Evolutionary conservation across 2,888 invertebrate species (phyloP).

Genomic region (Caenorhabditis sp.): DNA sequence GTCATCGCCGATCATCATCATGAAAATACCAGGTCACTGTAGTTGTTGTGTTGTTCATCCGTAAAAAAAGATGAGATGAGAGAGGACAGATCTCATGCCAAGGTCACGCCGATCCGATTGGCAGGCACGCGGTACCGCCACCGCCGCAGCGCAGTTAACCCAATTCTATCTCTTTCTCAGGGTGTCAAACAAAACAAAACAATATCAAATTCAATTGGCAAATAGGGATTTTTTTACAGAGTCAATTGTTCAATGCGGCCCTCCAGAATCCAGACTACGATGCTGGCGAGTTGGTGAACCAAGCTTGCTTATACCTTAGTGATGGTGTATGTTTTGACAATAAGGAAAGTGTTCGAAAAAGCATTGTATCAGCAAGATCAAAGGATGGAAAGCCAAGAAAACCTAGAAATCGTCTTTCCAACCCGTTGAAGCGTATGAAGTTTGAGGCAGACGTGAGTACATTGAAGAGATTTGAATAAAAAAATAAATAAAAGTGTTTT

Average conservation of each 20-base stretch:
- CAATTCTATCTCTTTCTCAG: slow-evolving; percentile 6
- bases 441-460: slow-evolving; percentile 40
- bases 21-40: background rate
- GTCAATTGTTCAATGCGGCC: slow-evolving; percentile 55
- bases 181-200: slow-evolving; percentile 3
- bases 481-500: slow-evolving; percentile 9
- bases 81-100: background rate
- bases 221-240: slow-evolving; percentile 40
- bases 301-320: slow-evolving; percentile 53
- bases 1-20: background rate
- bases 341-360: slow-evolving; percentile 67
- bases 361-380: slow-evolving; percentile 63
- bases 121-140: background rate
- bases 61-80: background rate
- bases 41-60: slow-evolving; percentile 1
- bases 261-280: slow-evolving; percentile 58
- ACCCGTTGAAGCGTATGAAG: slow-evolving; percentile 48
- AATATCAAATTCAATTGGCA: background rate
- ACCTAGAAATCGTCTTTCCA: slow-evolving; percentile 35
- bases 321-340: slow-evolving; percentile 63
- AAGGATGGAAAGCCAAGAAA: slow-evolving; percentile 57
- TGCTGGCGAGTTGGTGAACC: slow-evolving; percentile 55
- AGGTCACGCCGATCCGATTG: background rate
- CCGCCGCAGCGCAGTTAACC: background rate
- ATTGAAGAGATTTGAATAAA: background rate